Evolutionary conservation across 2,888 invertebrate genomes (phyloP).

Genomic region (Ichneumon xanthorius): DNA sequence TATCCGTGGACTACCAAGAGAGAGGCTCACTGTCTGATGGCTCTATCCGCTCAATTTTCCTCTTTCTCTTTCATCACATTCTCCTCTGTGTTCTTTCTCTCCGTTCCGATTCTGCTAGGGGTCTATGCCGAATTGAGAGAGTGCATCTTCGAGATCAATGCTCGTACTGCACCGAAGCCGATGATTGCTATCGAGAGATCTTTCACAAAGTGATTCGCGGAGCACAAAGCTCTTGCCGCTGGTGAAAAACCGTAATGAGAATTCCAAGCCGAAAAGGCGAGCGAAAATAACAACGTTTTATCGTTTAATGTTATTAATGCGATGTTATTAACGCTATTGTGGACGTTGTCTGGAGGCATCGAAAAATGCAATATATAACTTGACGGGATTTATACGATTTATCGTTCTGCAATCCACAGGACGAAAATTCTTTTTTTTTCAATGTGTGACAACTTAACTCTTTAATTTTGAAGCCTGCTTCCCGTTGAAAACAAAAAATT

Average conservation of each 20-base stretch:
- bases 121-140: slow-evolving; percentile 32
- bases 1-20: slow-evolving; percentile 39
- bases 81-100: slow-evolving; percentile 19
- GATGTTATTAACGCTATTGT: not conserved
- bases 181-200: slow-evolving; percentile 47
- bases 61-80: slow-evolving; percentile 24
- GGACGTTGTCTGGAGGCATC: too few relatives aligned
- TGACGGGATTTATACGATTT: not conserved
- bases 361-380: not conserved
- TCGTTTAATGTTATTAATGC: not conserved
- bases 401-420: not conserved
- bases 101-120: not conserved
- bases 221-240: slow-evolving; percentile 7
- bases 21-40: slow-evolving; percentile 20
- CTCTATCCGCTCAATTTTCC: slow-evolving; percentile 33
- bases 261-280: not conserved
- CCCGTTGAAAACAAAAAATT: not conserved
- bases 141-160: slow-evolving; percentile 40
- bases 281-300: not conserved
- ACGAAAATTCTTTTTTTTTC: not conserved
- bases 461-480: too few relatives aligned
- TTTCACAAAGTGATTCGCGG: slow-evolving; percentile 7
- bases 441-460: not conserved
- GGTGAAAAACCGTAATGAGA: not conserved
- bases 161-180: slow-evolving; percentile 17